phyloP scores from a whole-genome alignment of 2,797 vertebrate genomes.

The Sandelia bainsii region DNA sequence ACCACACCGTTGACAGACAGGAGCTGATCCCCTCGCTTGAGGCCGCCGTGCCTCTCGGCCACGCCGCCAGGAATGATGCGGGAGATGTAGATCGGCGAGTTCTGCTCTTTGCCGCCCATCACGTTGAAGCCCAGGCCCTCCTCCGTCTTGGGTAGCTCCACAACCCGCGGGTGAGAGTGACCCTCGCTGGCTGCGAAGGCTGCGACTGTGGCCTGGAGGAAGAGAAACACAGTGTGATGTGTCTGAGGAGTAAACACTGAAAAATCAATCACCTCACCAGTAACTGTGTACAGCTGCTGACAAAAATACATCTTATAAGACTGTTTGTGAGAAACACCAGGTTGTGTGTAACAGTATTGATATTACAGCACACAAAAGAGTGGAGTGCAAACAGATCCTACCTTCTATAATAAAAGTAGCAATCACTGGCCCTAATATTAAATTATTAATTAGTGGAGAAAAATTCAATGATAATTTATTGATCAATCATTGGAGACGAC shows the following conservation, averaged over 20 bases:
- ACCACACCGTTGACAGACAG: constrained; percentile 99
- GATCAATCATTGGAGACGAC: too few species aligned
- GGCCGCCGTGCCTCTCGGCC: constrained; percentile 95
- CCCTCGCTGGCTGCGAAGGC: constrained; percentile 98
- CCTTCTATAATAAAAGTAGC: too few species aligned
- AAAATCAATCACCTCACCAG: neutral
- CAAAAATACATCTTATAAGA: neutral
- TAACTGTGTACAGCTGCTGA: too few species aligned
- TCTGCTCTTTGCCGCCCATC: constrained; percentile 99
- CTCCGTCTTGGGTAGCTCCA: constrained; percentile 98
- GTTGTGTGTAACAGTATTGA: neutral
- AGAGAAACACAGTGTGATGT: neutral
- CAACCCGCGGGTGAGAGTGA: constrained; percentile 96
- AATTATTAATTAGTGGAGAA: too few species aligned
- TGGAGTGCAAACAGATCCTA: too few species aligned
- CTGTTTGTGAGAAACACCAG: neutral
- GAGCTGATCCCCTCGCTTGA: constrained; percentile 97
- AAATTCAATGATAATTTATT: too few species aligned
- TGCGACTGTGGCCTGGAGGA: constrained; percentile 93
- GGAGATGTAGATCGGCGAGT: constrained; percentile 99
- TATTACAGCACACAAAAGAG: neutral
- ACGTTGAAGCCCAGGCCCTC: constrained; percentile 99
- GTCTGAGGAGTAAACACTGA: neutral
- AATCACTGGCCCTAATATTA: too few species aligned
- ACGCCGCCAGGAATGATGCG: constrained; percentile 98